Conservation (phyloP, 2,113 vertebrate species). For the Triplophysa siluroides region DNA sequence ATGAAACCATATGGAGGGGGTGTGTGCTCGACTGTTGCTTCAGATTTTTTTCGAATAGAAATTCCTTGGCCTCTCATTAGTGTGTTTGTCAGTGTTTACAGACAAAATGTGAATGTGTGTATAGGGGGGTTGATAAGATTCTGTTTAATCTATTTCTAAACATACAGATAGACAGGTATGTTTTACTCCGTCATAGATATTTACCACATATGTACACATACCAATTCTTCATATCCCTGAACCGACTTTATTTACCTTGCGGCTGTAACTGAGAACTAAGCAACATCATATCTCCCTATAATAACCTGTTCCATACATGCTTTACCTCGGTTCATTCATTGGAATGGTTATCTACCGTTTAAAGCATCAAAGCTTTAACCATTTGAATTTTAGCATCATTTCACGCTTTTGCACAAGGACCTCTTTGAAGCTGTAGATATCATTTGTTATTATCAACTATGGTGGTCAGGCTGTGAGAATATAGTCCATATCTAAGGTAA, state of each 20-base stretch:
- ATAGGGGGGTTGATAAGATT: slow-evolving; percentile 9
- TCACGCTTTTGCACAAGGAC: background rate
- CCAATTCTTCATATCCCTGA: background rate
- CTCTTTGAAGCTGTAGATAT: slow-evolving; percentile 4
- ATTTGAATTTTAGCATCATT: slow-evolving; percentile 8
- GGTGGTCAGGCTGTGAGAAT: slow-evolving; percentile 3
- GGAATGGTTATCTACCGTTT: background rate
- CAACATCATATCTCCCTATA: background rate
- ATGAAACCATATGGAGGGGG: slow-evolving; percentile 42
- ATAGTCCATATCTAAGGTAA: background rate
- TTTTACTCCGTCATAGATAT: background rate
- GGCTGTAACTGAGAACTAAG: slow-evolving; percentile 1
- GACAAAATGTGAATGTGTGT: slow-evolving; percentile 6
- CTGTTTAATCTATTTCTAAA: slow-evolving; percentile 8
- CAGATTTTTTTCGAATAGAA: slow-evolving; percentile 46
- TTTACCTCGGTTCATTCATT: background rate
- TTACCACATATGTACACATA: background rate
- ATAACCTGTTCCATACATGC: background rate
- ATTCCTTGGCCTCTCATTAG: slow-evolving; percentile 34
- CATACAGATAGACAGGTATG: background rate
- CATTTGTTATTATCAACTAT: background rate
- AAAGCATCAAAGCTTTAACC: background rate
- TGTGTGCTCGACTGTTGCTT: slow-evolving; percentile 46
- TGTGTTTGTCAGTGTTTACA: slow-evolving; percentile 46
- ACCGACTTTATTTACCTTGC: background rate